phyloP scores from a whole-genome alignment of 2,797 vertebrate genomes.

The Hippocampus kuda region DNA sequence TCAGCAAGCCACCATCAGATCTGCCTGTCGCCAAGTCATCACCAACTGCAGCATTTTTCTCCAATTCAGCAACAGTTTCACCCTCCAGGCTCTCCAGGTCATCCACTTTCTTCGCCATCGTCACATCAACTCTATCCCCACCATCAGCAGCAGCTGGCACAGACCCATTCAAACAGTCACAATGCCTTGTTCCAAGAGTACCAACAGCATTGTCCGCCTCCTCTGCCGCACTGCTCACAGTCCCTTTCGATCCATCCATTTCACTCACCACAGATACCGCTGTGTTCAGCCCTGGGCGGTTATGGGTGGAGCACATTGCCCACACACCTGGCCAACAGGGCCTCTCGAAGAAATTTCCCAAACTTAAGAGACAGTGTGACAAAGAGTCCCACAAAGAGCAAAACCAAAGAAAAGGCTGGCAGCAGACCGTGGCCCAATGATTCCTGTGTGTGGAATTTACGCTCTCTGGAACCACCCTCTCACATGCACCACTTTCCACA shows the following conservation, averaged over 20 bases:
- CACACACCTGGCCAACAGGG: conserved; percentile 43
- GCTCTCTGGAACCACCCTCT: conserved; percentile 44
- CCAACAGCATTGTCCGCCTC: conserved; percentile 27
- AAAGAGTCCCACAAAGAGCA: conserved; percentile 78
- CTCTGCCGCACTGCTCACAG: conserved; percentile 57
- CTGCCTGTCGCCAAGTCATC: conserved; percentile 36
- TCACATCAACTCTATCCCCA: conserved; percentile 43
- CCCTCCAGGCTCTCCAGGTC: conserved; percentile 23
- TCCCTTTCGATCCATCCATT: conserved; percentile 58
- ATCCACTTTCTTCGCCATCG: conserved; percentile 35
- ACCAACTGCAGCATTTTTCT: conserved; percentile 46
- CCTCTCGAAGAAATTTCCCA: conserved; percentile 64
- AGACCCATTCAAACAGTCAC: conserved; percentile 44
- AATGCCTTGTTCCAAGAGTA: conserved; percentile 40
- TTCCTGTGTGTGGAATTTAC: conserved; percentile 60
- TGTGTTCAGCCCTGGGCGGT: conserved; percentile 31
- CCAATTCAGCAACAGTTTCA: conserved; percentile 30
- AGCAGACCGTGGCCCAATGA: conserved; percentile 66
- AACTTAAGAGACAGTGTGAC: conserved; percentile 74
- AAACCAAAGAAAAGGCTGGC: conserved; percentile 65
- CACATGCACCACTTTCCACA: conserved; percentile 38
- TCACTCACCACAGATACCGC: conserved; percentile 46
- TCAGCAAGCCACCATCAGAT: conserved; percentile 49
- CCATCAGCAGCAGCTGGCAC: conserved; percentile 36
- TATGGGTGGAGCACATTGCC: conserved; percentile 69